A percentile compares a stretch with the other conserved stretches of the same genome.
Conservation (phyloP, 2,888 invertebrate genomes). For the Abscondita cerata region DNA sequence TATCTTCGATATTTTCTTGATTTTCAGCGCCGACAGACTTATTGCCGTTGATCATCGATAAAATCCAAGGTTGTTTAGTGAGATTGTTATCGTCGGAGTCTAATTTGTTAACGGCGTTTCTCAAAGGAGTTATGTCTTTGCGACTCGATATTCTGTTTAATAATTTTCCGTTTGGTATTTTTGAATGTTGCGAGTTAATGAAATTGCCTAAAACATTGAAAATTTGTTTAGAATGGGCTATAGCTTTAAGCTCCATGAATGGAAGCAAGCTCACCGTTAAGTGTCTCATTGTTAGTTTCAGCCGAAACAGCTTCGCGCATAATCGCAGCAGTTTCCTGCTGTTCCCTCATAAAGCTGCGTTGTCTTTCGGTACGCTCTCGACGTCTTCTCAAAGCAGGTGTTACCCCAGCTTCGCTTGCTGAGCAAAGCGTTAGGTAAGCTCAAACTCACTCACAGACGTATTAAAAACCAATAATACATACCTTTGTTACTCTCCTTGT, state of each 20-base stretch:
- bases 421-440: conserved; percentile 43
- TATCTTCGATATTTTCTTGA: conserved; percentile 62
- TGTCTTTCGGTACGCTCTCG: conserved; percentile 86
- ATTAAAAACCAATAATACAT: conserved; percentile 34
- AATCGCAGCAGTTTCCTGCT: conserved; percentile 70
- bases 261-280: conserved; percentile 47
- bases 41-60: conserved; percentile 47
- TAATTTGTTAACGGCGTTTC: conserved; percentile 65
- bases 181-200: conserved; percentile 65
- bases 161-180: conserved; percentile 67
- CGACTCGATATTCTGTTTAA: conserved; percentile 57
- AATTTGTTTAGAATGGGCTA: background rate
- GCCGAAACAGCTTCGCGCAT: conserved; percentile 57
- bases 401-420: conserved; percentile 74
- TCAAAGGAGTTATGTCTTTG: conserved; percentile 63
- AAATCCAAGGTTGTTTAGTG: conserved; percentile 56
- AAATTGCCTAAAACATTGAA: conserved; percentile 61
- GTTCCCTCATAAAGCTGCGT: conserved; percentile 83
- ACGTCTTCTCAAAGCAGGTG: conserved; percentile 79
- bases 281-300: conserved; percentile 49
- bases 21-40: conserved; percentile 61
- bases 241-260: background rate
- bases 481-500: conserved; percentile 65
- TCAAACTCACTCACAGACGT: conserved; percentile 9
- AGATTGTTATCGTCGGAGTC: conserved; percentile 60